These are phyloP conservation scores for Haliaeetus leucogaster DNA, from an alignment of 2,113 vertebrate genomes.

Conservation along the genomic window DNA sequence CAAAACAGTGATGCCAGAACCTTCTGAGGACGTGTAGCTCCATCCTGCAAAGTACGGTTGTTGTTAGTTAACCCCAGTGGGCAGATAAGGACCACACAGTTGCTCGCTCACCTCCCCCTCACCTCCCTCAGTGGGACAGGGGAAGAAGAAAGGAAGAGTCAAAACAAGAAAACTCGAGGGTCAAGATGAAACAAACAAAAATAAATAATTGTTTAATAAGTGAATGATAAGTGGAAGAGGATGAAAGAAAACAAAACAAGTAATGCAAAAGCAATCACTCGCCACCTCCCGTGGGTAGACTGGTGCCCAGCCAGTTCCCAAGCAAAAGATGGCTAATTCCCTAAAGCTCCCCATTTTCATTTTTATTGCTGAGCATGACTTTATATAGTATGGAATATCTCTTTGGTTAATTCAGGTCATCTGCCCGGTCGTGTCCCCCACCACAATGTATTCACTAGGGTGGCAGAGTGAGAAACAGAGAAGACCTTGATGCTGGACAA, in stretches of 20 bases:
- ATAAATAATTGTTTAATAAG: background rate
- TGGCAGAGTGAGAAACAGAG: background rate
- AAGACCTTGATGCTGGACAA: background rate
- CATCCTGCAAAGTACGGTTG: background rate
- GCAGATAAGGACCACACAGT: background rate
- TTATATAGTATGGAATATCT: background rate
- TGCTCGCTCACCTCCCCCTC: fast-evolving
- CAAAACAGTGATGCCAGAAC: background rate
- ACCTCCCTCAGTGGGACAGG: fast-evolving
- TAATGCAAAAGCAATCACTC: background rate
- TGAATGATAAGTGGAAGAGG: background rate
- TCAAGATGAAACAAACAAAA: background rate
- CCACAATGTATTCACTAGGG: background rate
- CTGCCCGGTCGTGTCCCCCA: background rate
- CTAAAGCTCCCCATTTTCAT: background rate
- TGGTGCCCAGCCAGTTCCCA: background rate
- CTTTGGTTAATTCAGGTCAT: background rate
- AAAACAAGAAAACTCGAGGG: background rate
- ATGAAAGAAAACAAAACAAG: background rate
- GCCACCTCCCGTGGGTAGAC: background rate
- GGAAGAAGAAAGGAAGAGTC: background rate
- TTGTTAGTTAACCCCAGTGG: background rate
- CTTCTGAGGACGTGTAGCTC: background rate
- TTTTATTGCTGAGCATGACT: background rate
- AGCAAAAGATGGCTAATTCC: background rate